Evolutionary conservation across 2,113 vertebrate genomes (phyloP), one percentile per base, ranked within the genome.

Genomic region (Mystacornis crossleyi): DNA sequence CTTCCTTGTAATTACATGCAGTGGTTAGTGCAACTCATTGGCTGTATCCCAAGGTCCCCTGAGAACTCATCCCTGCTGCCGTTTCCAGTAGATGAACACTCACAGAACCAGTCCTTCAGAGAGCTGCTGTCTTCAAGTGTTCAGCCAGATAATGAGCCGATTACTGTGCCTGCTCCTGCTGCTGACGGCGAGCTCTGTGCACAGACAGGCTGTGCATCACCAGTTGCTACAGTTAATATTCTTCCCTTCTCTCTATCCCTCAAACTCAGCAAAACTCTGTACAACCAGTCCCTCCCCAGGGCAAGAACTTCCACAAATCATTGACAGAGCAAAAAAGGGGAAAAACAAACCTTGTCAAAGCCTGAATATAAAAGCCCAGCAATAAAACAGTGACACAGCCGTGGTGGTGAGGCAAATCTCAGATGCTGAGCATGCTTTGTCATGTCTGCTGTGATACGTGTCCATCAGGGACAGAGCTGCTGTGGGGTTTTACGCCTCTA

Each of bases 1-100:
- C 87, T 79, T 94, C 73, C 86, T 65, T 95, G 36, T 89, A 92
- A 96, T 96, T 93, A 96, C 54, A 33, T 5, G 13, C 53, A 65
- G 69, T 40, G 51, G 81, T 94, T 91, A 58, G 80, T 40, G 70
- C 77, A 85, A 58, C 50, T 88, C 64, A 57, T 81, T 0, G 0
- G 60, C 85, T 86, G 1, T 18, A 64, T 58, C 62, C 60, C 60
- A 25, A 24, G 15, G 62, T 75, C 78, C 47, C 67, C 70, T 53
- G 34, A 73, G 86, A 86, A 38, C 45, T 74, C 6, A 2, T 58
- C 66, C 80, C 66, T 34, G 45, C 66, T 48, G 34, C 73, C 77
- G 48, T 81, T 97, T 95, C 90, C 67, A 86, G 86, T 7, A 24
- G 53, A 87, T 50, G 90, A 93, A 50, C 70, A 58, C 81, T 95